Conservation (phyloP, 2,797 vertebrate genomes). For the Gadopsis marmoratus region DNA sequence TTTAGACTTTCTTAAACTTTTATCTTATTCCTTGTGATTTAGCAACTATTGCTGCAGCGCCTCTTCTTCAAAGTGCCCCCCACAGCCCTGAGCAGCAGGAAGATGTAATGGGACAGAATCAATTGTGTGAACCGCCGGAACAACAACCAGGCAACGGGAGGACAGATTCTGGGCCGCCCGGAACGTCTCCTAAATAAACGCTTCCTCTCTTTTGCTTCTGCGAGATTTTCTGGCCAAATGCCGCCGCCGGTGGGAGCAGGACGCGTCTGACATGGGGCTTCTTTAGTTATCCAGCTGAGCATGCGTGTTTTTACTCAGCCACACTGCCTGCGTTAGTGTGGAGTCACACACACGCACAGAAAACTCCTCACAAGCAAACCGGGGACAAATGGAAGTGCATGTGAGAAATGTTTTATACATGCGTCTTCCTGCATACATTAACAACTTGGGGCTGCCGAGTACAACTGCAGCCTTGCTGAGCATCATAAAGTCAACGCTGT, state of each 20-base stretch:
- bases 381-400: not conserved
- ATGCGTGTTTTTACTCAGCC: conserved; percentile 15
- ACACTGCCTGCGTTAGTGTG: not conserved
- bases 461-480: not conserved
- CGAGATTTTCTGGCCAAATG: conserved; percentile 36
- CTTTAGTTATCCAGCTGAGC: conserved; percentile 27
- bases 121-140: conserved; percentile 56
- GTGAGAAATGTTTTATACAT: not conserved
- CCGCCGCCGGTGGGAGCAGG: conserved; percentile 31
- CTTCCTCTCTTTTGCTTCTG: conserved; percentile 39
- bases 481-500: not conserved
- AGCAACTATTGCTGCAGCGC: conserved; percentile 32
- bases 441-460: not conserved
- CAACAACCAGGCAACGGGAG: conserved; percentile 39
- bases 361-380: not conserved
- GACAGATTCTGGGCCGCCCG: conserved; percentile 33
- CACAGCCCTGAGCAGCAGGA: conserved; percentile 45
- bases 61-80: conserved; percentile 65
- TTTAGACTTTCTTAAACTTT: conserved; percentile 50
- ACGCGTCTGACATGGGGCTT: conserved; percentile 31
- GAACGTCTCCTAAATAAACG: conserved; percentile 47
- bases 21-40: conserved; percentile 63
- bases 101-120: conserved; percentile 59
- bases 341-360: not conserved
- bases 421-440: not conserved